phyloP scores from a whole-genome alignment of 2,888 invertebrate genomes.

The Hymenopus coronatus region DNA sequence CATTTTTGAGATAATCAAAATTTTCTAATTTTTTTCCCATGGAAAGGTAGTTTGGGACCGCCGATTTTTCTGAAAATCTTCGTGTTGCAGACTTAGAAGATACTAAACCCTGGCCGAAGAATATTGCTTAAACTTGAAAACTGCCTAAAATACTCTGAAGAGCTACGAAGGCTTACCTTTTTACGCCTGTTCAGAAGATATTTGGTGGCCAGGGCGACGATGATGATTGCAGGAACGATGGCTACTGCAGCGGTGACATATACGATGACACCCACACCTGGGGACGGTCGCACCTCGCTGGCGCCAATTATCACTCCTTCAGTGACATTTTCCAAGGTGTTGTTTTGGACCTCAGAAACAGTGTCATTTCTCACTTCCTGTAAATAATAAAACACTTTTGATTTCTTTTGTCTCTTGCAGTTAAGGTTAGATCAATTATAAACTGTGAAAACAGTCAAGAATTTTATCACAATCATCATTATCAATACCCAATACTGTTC shows the following conservation, averaged over 20 bases:
- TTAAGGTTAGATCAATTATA: no score
- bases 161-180: constrained; percentile 11
- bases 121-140: background rate
- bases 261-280: constrained; percentile 18
- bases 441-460: no score
- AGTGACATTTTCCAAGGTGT: background rate
- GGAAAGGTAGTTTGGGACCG: no score
- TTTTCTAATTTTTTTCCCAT: no score
- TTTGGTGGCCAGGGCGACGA: background rate
- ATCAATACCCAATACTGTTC: no score
- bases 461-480: no score
- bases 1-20: no score
- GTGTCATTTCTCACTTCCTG: background rate
- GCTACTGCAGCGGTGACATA: constrained; percentile 12
- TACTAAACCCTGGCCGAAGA: no score
- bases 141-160: no score
- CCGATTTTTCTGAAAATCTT: no score
- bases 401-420: no score
- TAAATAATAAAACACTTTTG: background rate
- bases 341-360: background rate
- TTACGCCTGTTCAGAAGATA: constrained; percentile 21
- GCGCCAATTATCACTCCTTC: background rate
- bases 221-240: background rate
- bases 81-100: no score
- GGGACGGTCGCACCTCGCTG: background rate